Evolutionary conservation across 2,113 vertebrate genomes (phyloP).

Genomic region (Motacilla tschutschensis): DNA sequence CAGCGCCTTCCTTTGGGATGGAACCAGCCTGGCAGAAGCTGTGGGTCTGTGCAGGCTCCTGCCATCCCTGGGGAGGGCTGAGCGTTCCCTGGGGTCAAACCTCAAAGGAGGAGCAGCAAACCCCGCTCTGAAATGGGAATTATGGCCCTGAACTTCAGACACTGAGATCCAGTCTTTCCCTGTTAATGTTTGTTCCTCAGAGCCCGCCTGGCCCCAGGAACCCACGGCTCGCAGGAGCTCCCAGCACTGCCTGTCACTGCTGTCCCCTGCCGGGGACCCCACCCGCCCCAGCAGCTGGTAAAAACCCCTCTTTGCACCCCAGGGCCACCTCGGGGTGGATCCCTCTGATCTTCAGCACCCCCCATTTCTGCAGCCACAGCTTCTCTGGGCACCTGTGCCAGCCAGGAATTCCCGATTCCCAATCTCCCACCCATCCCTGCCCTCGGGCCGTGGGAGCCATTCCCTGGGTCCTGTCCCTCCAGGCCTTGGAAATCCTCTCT

Average conservation of each 20-base stretch:
- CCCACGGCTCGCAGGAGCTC: neutral
- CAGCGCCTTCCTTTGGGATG: neutral
- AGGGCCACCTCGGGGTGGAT: rapidly evolving
- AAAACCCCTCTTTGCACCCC: neutral
- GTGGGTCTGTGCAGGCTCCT: neutral
- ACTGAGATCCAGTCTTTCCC: neutral
- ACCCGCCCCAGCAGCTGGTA: rapidly evolving
- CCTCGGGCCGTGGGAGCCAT: too few species aligned
- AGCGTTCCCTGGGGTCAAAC: neutral
- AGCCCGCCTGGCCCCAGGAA: neutral
- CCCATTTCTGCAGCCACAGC: neutral
- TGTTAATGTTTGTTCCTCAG: rapidly evolving
- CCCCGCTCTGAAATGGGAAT: neutral
- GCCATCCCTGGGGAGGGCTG: neutral
- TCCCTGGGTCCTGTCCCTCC: too few species aligned
- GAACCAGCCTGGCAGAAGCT: neutral
- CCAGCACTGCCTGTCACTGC: neutral
- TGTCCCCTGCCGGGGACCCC: neutral
- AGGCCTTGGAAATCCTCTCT: neutral
- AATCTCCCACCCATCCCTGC: neutral
- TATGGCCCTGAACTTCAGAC: rapidly evolving
- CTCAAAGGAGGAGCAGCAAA: neutral
- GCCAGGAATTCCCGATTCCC: neutral
- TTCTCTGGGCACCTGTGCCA: neutral
- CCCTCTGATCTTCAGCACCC: neutral